Evolutionary conservation across 2,797 vertebrate species (phyloP).

Genomic region (Gobionotothen gibberifrons): DNA sequence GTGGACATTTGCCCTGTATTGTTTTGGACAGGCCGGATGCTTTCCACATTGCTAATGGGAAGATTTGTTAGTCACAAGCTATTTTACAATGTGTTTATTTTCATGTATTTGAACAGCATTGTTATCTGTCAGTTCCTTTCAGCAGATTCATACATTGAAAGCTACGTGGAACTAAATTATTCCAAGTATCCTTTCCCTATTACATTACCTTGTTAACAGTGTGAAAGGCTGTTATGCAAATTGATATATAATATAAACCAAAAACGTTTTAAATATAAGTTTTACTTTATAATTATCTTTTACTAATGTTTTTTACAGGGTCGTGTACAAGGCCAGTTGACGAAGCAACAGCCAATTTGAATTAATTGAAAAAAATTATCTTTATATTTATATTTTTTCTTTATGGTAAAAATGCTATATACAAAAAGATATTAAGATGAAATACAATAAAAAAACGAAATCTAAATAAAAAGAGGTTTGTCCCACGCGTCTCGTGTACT

Average conservation of each 20-base stretch:
- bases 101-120: neutral
- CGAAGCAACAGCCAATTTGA: no score
- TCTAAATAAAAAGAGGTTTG: no score
- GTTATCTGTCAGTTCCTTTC: neutral
- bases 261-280: neutral
- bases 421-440: no score
- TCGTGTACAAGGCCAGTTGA: no score
- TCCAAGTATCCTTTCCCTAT: neutral
- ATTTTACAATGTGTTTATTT: constrained; percentile 23
- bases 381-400: no score
- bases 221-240: constrained; percentile 13
- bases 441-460: no score
- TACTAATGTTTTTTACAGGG: neutral
- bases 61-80: neutral
- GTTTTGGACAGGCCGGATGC: constrained; percentile 49
- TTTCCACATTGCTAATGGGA: constrained; percentile 48
- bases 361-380: no score
- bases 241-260: no score
- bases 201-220: neutral
- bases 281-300: neutral
- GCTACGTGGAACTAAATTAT: neutral
- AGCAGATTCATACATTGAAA: neutral
- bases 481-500: no score
- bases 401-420: no score
- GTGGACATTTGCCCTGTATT: constrained; percentile 50